Conservation (phyloP, 2,888 invertebrate genomes). For the Coenonympha glycerion region DNA sequence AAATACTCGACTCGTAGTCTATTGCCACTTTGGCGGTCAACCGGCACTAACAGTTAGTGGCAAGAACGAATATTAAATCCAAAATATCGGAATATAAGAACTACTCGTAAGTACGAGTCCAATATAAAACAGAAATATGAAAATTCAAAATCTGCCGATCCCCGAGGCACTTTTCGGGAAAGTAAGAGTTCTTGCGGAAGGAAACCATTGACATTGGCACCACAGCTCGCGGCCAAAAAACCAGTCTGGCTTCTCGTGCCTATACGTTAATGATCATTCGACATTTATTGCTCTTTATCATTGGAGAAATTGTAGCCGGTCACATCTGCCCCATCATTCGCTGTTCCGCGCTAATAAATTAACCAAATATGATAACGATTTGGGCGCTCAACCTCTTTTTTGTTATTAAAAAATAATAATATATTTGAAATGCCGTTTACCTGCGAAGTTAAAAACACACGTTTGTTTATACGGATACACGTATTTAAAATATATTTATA, state of each 20-base stretch:
- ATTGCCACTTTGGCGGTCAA: too few species aligned
- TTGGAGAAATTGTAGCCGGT: slow-evolving; percentile 26
- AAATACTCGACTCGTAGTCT: too few species aligned
- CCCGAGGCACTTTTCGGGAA: slow-evolving; percentile 11
- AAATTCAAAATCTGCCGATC: not conserved
- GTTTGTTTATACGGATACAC: too few species aligned
- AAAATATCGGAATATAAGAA: too few species aligned
- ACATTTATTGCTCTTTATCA: slow-evolving; percentile 22
- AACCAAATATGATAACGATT: slow-evolving; percentile 20
- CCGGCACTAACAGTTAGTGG: too few species aligned
- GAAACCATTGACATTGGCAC: slow-evolving; percentile 42
- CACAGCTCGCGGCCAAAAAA: slow-evolving; percentile 35
- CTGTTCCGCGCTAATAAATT: slow-evolving; percentile 20
- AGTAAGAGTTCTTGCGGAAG: slow-evolving; percentile 28
- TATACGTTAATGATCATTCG: slow-evolving; percentile 19
- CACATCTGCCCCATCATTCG: slow-evolving; percentile 20
- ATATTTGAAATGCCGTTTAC: too few species aligned
- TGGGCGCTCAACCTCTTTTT: slow-evolving; percentile 16
- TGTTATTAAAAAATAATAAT: slow-evolving; percentile 20
- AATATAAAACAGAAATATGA: too few species aligned
- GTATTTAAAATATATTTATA: too few species aligned
- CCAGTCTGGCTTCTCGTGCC: slow-evolving; percentile 27
- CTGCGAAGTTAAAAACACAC: too few species aligned
- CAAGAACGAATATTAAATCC: too few species aligned
- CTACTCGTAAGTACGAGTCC: too few species aligned